Percentiles rank a stretch among this genome's conserved stretches.
phyloP scores from a whole-genome alignment of 2,888 invertebrate species.

The Vanessa cardui region DNA sequence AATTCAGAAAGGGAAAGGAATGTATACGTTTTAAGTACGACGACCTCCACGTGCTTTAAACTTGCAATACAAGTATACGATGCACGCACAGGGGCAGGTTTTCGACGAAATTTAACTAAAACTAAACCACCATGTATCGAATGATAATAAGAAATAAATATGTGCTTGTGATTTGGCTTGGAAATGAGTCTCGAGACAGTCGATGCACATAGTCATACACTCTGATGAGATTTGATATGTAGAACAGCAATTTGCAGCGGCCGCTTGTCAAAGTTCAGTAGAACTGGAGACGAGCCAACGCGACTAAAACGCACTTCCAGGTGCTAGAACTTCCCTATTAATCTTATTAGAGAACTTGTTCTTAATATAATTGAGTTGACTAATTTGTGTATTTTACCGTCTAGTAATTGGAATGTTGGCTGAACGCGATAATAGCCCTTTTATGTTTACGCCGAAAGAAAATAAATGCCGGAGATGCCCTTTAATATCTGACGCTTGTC shows the following conservation, averaged over 20 bases:
- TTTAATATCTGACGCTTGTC: too few species aligned
- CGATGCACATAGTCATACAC: slow-evolving; percentile 3
- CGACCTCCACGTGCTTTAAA: slow-evolving; percentile 54
- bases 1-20: slow-evolving; percentile 61
- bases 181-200: slow-evolving; percentile 2
- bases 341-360: slow-evolving; percentile 4
- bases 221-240: slow-evolving; percentile 27
- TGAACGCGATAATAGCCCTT: too few species aligned
- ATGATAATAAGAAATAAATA: neutral
- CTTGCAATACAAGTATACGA: slow-evolving; percentile 42
- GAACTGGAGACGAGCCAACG: slow-evolving; percentile 77
- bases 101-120: slow-evolving; percentile 11
- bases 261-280: slow-evolving; percentile 79
- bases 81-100: slow-evolving; percentile 30
- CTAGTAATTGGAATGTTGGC: too few species aligned
- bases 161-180: neutral
- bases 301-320: slow-evolving; percentile 73
- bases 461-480: too few species aligned
- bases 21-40: slow-evolving; percentile 57
- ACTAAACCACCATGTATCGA: neutral
- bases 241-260: slow-evolving; percentile 58
- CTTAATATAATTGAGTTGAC: slow-evolving; percentile 4
- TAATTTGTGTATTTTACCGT: neutral
- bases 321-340: slow-evolving; percentile 50
- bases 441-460: too few species aligned